Percentiles rank a stretch among this genome's conserved stretches.
These are phyloP conservation scores for Brachypodius melanocephalos DNA, from an alignment of 2,113 vertebrate species.

Conservation along the genomic window DNA sequence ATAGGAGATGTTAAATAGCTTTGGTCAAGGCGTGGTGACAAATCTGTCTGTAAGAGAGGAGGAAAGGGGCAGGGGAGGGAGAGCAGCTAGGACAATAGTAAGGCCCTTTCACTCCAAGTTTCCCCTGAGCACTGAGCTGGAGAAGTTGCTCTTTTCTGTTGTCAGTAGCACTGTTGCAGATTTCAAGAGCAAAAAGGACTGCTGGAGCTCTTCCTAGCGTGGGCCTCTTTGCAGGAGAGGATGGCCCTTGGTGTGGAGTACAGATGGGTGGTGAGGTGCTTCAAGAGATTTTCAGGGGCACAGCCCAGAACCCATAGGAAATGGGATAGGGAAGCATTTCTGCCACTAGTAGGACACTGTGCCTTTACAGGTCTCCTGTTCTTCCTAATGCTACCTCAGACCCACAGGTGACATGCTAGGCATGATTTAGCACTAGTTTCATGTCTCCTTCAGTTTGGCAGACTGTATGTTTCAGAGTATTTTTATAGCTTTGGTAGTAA, in stretches of 20 bases:
- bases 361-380: fast-evolving
- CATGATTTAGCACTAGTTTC: not conserved
- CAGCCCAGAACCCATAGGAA: not conserved
- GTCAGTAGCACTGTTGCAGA: not conserved
- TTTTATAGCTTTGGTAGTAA: not conserved
- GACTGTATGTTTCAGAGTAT: not conserved
- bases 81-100: not conserved
- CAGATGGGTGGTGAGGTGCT: not conserved
- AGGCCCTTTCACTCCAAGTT: not conserved
- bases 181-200: not conserved
- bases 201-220: fast-evolving
- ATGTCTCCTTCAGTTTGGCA: not conserved
- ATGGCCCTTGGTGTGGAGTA: not conserved
- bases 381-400: not conserved
- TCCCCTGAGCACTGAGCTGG: not conserved
- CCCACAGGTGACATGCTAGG: not conserved
- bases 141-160: not conserved
- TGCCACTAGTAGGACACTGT: not conserved
- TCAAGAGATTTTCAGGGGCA: not conserved
- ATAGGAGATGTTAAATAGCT: not conserved
- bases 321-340: not conserved
- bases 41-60: not conserved
- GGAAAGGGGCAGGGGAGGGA: not conserved
- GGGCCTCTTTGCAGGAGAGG: not conserved
- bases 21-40: not conserved